Percentiles rank a stretch among this genome's conserved stretches.
These are phyloP conservation scores for Terebella lapidaria DNA, from an alignment of 2,888 invertebrate species.

Conservation along the genomic window DNA sequence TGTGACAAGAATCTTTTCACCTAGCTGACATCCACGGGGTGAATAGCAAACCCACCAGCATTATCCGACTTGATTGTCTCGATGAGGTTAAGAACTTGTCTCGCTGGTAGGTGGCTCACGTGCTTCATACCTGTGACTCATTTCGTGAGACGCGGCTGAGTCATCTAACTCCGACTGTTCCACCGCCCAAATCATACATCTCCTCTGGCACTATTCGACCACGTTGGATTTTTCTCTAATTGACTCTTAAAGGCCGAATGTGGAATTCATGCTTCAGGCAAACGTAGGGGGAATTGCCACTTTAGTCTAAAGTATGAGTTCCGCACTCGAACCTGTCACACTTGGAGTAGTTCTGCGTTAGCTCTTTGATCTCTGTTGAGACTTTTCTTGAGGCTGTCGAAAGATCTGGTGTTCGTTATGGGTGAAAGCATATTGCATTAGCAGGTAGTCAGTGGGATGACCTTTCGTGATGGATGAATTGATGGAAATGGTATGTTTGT, in stretches of 20 bases:
- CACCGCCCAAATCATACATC: background rate
- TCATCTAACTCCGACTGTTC: background rate
- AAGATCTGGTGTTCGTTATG: background rate
- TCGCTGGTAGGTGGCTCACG: background rate
- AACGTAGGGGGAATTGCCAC: too few relatives aligned
- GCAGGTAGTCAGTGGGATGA: background rate
- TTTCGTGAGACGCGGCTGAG: background rate
- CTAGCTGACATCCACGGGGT: background rate
- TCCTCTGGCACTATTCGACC: background rate
- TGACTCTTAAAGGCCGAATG: too few relatives aligned
- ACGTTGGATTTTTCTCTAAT: too few relatives aligned
- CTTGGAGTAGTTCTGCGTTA: background rate
- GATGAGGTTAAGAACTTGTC: background rate
- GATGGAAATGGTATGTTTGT: background rate
- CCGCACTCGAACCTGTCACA: background rate
- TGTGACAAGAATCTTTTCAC: background rate
- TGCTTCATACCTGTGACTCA: background rate
- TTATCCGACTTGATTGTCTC: background rate
- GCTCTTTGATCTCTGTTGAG: background rate
- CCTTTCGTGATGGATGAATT: background rate
- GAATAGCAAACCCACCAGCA: background rate
- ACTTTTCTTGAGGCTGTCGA: background rate
- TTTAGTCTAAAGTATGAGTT: background rate
- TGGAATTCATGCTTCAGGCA: too few relatives aligned
- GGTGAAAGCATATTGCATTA: background rate